Conservation (phyloP, 1,140 invertebrate genomes). For the Mamestra configurata region DNA sequence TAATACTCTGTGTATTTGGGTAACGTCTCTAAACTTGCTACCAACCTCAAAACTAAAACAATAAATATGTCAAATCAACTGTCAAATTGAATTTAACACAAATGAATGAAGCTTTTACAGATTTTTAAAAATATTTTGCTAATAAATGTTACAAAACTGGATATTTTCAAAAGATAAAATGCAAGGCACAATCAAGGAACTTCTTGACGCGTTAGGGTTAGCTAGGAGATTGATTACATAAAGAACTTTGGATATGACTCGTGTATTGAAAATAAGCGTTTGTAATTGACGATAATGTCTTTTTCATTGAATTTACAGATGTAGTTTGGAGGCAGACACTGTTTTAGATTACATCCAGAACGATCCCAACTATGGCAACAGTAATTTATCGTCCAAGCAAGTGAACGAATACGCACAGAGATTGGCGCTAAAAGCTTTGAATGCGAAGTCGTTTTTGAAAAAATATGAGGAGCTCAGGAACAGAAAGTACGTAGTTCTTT, state of each 20-base stretch:
- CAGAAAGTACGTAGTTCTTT: conserved; percentile 73
- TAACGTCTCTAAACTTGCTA: not conserved
- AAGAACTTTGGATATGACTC: not conserved
- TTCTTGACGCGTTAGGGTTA: conserved; percentile 84
- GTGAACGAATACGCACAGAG: conserved; percentile 83
- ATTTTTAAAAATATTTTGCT: conserved; percentile 58
- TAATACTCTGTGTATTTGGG: not conserved
- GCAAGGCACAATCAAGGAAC: conserved; percentile 85
- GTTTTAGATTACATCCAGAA: conserved; percentile 86
- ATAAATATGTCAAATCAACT: conserved; percentile 55
- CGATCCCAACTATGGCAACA: conserved; percentile 85
- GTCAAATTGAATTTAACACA: conserved; percentile 63
- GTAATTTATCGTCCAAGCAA: conserved; percentile 82
- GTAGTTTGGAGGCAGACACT: conserved; percentile 84
- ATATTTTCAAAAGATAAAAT: conserved; percentile 80
- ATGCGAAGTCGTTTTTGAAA: conserved; percentile 82
- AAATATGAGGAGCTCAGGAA: conserved; percentile 86
- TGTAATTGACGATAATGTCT: conserved; percentile 52
- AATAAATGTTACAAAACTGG: conserved; percentile 83
- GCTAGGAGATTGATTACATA: conserved; percentile 17
- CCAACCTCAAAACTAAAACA: conserved; percentile 23
- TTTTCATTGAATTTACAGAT: conserved; percentile 77
- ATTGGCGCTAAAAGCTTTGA: conserved; percentile 81
- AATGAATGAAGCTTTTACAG: conserved; percentile 67
- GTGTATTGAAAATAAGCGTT: conserved; percentile 17